Evolutionary conservation across 37 sponge, comb jelly and placozoan species (phyloP).

Genomic region (Dysidea cf. avara): DNA sequence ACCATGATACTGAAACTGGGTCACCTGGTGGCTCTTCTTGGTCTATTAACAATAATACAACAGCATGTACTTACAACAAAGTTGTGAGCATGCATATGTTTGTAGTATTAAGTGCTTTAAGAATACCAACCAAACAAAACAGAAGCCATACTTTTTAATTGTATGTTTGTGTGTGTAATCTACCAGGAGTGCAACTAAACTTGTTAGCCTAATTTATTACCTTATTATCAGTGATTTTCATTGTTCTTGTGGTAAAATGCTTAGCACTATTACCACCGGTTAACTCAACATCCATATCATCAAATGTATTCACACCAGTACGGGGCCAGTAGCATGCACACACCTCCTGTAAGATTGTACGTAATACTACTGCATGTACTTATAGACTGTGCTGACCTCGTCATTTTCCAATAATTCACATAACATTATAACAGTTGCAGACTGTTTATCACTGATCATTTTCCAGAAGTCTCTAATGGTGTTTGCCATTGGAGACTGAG

Average conservation of each 20-base stretch:
- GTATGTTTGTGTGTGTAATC: no score
- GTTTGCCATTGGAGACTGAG: constrained; percentile 58
- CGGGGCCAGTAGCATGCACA: constrained; percentile 54
- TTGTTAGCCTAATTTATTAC: no score
- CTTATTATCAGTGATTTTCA: constrained; percentile 20
- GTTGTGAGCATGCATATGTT: no score
- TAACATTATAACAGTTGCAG: constrained; percentile 34
- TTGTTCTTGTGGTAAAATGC: constrained; percentile 28
- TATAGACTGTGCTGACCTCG: no score
- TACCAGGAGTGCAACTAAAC: no score
- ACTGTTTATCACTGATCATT: constrained; percentile 47
- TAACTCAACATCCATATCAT: constrained; percentile 30
- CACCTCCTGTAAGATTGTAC: constrained; percentile 19
- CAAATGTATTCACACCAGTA: constrained; percentile 25
- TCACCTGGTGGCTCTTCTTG: constrained; percentile 47
- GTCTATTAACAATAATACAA: constrained; percentile 14
- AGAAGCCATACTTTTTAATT: no score
- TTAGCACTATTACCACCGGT: constrained; percentile 15
- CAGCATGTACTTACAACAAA: no score
- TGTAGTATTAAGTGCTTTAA: no score
- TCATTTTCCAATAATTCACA: constrained; percentile 44
- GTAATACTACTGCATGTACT: no score
- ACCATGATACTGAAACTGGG: constrained; percentile 72
- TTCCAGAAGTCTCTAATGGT: no score
- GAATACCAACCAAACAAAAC: no score